phyloP scores from a whole-genome alignment of 1,140 invertebrate species.

The Drosophila varians region DNA sequence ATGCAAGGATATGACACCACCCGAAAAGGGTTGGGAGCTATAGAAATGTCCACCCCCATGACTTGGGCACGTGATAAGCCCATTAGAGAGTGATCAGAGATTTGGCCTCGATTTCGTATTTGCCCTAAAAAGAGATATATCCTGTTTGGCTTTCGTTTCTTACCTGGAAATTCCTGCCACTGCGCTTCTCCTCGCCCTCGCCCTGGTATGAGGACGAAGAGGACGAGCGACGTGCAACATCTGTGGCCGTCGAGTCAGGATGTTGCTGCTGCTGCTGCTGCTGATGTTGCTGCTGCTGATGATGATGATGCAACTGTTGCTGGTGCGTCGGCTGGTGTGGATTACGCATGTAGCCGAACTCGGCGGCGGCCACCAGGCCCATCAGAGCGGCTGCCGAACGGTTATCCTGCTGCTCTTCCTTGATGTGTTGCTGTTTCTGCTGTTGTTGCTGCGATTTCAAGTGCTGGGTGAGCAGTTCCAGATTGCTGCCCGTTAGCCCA shows the following conservation, averaged over 20 bases:
- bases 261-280: conserved; percentile 74
- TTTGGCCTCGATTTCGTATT: conserved; percentile 24
- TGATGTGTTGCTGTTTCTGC: conserved; percentile 50
- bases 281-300: conserved; percentile 38
- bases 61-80: conserved; percentile 55
- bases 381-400: conserved; percentile 68
- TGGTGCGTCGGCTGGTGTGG: conserved; percentile 71
- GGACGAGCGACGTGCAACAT: conserved; percentile 77
- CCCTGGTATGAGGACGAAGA: conserved; percentile 71
- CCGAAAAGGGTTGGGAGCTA: conserved; percentile 3
- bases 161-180: conserved; percentile 82
- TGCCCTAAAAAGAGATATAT: conserved; percentile 37
- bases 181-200: conserved; percentile 77
- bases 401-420: conserved; percentile 57
- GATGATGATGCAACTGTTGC: conserved; percentile 44
- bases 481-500: conserved; percentile 71
- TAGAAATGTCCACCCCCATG: background rate
- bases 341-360: conserved; percentile 75
- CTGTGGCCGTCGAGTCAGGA: conserved; percentile 81
- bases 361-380: conserved; percentile 68
- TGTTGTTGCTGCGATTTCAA: conserved; percentile 66
- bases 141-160: conserved; percentile 53
- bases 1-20: conserved; percentile 46
- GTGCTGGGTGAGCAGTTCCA: conserved; percentile 75
- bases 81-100: conserved; percentile 56